phyloP scores from a whole-genome alignment of 1,140 invertebrate species.

The Aphelenchoides fujianensis region DNA sequence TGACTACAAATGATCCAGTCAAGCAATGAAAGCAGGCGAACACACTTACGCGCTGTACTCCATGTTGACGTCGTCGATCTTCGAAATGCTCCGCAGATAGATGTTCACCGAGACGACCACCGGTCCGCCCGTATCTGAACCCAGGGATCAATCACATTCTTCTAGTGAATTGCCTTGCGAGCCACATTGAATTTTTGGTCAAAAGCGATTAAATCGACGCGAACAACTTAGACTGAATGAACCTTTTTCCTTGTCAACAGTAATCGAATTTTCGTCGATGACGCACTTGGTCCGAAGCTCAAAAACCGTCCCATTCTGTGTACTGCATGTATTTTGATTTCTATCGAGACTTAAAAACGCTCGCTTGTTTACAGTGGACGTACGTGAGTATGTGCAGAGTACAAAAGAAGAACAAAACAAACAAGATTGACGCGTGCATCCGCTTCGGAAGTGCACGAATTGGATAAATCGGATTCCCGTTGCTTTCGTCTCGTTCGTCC shows the following conservation, averaged over 20 bases:
- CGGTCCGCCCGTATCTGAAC: slow-evolving; percentile 67
- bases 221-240: too few relatives aligned
- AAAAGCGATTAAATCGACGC: not conserved
- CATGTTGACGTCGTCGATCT: slow-evolving; percentile 98
- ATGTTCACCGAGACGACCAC: slow-evolving; percentile 74
- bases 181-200: not conserved
- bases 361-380: too few relatives aligned
- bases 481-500: too few relatives aligned
- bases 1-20: slow-evolving; percentile 67
- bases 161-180: not conserved
- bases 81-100: slow-evolving; percentile 90
- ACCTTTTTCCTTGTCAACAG: not conserved
- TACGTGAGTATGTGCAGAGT: not conserved
- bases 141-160: too few relatives aligned
- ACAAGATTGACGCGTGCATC: not conserved
- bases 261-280: not conserved
- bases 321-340: too few relatives aligned
- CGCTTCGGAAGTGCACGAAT: not conserved
- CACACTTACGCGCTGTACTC: slow-evolving; percentile 58
- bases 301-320: too few relatives aligned
- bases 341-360: too few relatives aligned
- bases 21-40: not conserved
- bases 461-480: not conserved
- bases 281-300: too few relatives aligned
- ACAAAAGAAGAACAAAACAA: not conserved